These are phyloP conservation scores for Python bivittatus DNA, from an alignment of 2,113 vertebrate species.

Conservation along the genomic window DNA sequence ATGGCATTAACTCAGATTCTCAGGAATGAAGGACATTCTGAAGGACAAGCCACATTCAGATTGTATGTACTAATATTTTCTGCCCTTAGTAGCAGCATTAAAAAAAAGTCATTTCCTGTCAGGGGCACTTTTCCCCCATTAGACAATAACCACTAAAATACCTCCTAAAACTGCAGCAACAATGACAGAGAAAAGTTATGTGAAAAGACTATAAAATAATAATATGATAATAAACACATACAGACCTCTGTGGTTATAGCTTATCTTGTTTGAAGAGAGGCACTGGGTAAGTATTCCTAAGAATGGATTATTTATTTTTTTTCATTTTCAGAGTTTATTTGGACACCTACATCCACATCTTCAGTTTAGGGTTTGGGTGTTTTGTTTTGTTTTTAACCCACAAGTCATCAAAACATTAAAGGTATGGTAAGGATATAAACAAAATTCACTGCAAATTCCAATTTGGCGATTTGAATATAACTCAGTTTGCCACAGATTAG, in stretches of 20 bases:
- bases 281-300: background rate
- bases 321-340: background rate
- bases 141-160: constrained; percentile 57
- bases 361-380: background rate
- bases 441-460: background rate
- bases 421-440: background rate
- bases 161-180: constrained; percentile 29
- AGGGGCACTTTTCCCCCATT: constrained; percentile 56
- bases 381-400: background rate
- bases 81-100: constrained; percentile 48
- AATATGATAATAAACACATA: background rate
- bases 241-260: background rate
- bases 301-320: background rate
- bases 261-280: background rate
- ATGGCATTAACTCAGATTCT: constrained; percentile 62
- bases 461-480: background rate
- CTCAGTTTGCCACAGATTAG: background rate
- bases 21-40: constrained; percentile 53
- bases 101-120: constrained; percentile 58
- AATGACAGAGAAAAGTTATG: background rate
- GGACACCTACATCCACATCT: background rate
- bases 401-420: background rate
- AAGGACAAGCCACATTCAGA: constrained; percentile 58
- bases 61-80: constrained; percentile 66
- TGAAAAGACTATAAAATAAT: background rate